Evolutionary conservation across 2,888 invertebrate species (phyloP), one percentile per base, ranked within the genome.

Genomic region (Athalia rosae): DNA sequence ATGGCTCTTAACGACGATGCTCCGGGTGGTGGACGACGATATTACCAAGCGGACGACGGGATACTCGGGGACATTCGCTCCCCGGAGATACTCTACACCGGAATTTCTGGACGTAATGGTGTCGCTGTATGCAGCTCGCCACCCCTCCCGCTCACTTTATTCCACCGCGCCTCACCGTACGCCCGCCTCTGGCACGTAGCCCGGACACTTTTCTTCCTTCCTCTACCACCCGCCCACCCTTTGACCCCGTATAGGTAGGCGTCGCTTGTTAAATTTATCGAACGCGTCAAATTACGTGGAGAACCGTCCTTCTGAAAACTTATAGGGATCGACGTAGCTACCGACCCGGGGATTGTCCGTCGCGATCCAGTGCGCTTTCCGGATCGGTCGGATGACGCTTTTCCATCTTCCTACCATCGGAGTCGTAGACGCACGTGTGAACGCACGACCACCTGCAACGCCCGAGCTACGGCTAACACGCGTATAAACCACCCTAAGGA

Each of bases 251-350:
- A 50, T 7, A 3, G 3, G 8, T 7, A 50, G 11, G 69, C 47
- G 73, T 47, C 88, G 89, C 89, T 89, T 89, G 89, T 89, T 89
- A 89, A 89, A 89, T 87, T 88, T 89, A 89, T 89, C 87, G 89
- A 89, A 88, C 88, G 87, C 86, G 87, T 87, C 88, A 89, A 89
- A 89, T 89, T 89, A 89, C 86, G 86, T 58, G 86, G 83, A 83
- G 84, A 86, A 87, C 80, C 81, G 80, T 76, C 78, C 69, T 48
- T 79, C 78, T 78, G 69, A 77, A 77, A 77, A 77, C 76, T 76
- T 78, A 56, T 56, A 56, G n/a, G n/a, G 43, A 56, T 69, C 69
- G 56, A 11, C 43, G n/a, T 28, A 43, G 56, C 43, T 45, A 56
- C 69, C 45, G 43, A 69, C 53, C 9, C 13, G 43, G 43, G n/a